Percentiles rank a stretch among this genome's conserved stretches.
These are phyloP conservation scores for Pristionchus exspectatus DNA, from an alignment of 2,888 invertebrate species.

Conservation along the genomic window DNA sequence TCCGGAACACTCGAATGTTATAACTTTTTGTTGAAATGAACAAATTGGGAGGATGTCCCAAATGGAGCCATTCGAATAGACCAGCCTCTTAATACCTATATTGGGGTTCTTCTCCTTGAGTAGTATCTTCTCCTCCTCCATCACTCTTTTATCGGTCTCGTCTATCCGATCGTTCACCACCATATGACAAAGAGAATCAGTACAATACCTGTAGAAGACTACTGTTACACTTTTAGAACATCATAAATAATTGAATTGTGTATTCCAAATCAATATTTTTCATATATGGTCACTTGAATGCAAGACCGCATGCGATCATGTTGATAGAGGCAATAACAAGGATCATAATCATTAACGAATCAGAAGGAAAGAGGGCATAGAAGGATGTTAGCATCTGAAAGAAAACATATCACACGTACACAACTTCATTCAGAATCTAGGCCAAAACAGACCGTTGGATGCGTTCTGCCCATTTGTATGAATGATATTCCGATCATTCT, in stretches of 20 bases:
- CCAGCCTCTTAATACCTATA: not conserved
- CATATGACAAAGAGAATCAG: not conserved
- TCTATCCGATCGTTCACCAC: not conserved
- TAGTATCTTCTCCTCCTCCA: not conserved
- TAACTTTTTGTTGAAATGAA: not conserved
- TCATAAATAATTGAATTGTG: not conserved
- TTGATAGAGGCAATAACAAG: not conserved
- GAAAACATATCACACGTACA: not conserved
- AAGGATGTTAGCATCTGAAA: not conserved
- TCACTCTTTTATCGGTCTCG: slow-evolving; percentile 19
- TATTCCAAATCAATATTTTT: not conserved
- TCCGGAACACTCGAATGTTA: not conserved
- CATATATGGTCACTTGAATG: not conserved
- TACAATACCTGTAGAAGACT: not conserved
- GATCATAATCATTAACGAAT: not conserved
- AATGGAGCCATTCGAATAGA: not conserved
- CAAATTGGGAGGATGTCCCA: not conserved
- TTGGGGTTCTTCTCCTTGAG: not conserved
- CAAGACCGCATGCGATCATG: not conserved
- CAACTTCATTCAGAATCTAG: not conserved
- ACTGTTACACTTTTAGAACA: not conserved
- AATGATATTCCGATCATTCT: not conserved
- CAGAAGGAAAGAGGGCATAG: not conserved
- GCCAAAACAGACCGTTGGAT: not conserved
- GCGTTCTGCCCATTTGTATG: not conserved